These are phyloP conservation scores for Delichon dasypus DNA, from an alignment of 2,797 vertebrate species.

Conservation along the genomic window DNA sequence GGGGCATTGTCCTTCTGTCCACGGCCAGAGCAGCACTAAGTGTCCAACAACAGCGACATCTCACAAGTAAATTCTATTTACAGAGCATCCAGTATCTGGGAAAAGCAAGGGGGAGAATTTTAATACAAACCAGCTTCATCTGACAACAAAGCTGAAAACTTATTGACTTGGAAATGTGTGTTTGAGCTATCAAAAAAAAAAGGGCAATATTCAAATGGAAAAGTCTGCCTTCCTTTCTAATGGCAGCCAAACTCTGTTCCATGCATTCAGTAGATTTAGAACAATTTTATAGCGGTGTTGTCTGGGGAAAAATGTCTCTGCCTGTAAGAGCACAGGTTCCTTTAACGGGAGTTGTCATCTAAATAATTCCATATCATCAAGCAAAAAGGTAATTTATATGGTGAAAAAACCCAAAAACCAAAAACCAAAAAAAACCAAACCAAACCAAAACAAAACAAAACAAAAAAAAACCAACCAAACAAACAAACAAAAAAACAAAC, in stretches of 20 bases:
- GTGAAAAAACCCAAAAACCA: too few species aligned
- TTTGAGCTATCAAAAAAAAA: conserved; percentile 15
- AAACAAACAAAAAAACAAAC: too few species aligned
- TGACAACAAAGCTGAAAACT: conserved; percentile 32
- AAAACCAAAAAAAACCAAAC: too few species aligned
- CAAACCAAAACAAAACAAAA: too few species aligned
- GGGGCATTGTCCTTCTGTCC: background rate
- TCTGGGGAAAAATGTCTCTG: conserved; percentile 13
- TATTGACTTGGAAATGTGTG: conserved; percentile 49
- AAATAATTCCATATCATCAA: conserved; percentile 56
- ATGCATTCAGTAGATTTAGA: background rate
- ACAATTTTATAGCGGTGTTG: background rate
- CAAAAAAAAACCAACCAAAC: too few species aligned
- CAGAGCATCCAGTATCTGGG: background rate
- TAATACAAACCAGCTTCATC: background rate
- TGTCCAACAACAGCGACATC: background rate
- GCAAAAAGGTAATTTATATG: conserved; percentile 37
- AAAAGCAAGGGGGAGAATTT: conserved; percentile 22
- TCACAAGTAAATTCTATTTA: background rate
- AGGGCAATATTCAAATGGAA: conserved; percentile 5
- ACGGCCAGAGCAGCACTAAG: background rate
- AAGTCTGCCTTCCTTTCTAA: background rate
- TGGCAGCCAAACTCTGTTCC: background rate
- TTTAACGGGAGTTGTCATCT: conserved; percentile 46
- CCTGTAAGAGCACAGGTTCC: background rate